A percentile compares a stretch with the other conserved stretches of the same genome.
These are phyloP conservation scores for Mesoligia furuncula DNA, from an alignment of 2,888 invertebrate species.

Conservation along the genomic window DNA sequence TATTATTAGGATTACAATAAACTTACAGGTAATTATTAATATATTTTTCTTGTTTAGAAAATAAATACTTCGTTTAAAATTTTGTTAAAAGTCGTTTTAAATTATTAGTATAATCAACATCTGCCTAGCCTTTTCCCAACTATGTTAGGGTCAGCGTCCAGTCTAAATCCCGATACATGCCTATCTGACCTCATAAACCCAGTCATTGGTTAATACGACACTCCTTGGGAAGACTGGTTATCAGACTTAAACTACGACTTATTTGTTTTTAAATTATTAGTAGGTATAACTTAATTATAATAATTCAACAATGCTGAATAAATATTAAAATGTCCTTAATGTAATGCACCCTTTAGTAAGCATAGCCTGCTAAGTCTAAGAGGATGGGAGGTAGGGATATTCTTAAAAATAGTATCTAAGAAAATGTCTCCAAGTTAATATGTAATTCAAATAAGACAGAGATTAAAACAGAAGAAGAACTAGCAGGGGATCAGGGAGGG, in stretches of 20 bases:
- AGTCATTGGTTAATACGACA: neutral
- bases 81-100: neutral
- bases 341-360: neutral
- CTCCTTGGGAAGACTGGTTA: no score
- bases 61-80: neutral
- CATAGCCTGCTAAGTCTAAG: neutral
- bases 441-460: no score
- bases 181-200: neutral
- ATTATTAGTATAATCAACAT: neutral
- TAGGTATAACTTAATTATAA: neutral
- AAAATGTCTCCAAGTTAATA: neutral
- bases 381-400: neutral
- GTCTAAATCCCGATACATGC: neutral
- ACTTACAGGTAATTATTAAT: constrained; percentile 20
- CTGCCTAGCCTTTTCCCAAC: no score
- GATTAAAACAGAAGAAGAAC: no score
- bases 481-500: no score
- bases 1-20: neutral
- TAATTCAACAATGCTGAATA: neutral
- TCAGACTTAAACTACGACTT: neutral
- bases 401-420: neutral
- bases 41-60: neutral
- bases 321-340: neutral
- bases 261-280: neutral
- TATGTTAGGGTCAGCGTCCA: no score